Evolutionary conservation across 2,113 vertebrate species (phyloP), one percentile per base, ranked within the genome.

Genomic region (Albula goreensis): DNA sequence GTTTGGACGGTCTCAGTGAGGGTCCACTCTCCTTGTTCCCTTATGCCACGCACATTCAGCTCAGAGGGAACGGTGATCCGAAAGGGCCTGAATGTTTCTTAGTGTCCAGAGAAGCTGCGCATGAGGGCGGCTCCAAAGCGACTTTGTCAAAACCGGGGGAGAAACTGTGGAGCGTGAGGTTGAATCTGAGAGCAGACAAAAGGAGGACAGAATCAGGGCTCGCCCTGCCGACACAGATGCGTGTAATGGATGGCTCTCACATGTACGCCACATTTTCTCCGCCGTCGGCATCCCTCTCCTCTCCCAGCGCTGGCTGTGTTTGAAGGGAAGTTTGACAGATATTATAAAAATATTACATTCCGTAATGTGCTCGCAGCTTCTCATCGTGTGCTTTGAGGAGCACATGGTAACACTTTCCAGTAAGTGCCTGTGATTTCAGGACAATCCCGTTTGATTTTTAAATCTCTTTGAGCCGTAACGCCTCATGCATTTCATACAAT

Each of bases 391-490:
- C 78, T 80, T 50, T 63, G 53, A 85, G 56, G 5, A 49, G 53
- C 84, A 85, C 84, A 85, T 85, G 84, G 84, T 22, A 80, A 50
- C 48, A 66, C 84, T 85, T 63, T 80, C 5, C 56, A 17, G 79
- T 77, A 80, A 60, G 53, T 84, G 51, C 79, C 15, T 15, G 84
- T 51, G 48, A 85, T 85, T 85, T 31, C 48, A 19, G 78, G 48
- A 79, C 78, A 79, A 79, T 79, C 31, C 70, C 70, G 3, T 31
- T 74, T 74, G 70, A 74, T 74, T 74, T 74, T 74, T 22, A 74
- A 74, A 74, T n/a, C 70, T 74, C 70, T 74, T 74, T 74, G n/a
- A 31, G 70, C 8, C 6, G 22, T 13, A n/a, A 74, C 8, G 70
- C 17, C 70, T 31, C 22, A 74, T 22, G 70, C 70, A 25, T 74